Conservation (phyloP, 2,888 invertebrate species). For the Calameuta filiformis region DNA sequence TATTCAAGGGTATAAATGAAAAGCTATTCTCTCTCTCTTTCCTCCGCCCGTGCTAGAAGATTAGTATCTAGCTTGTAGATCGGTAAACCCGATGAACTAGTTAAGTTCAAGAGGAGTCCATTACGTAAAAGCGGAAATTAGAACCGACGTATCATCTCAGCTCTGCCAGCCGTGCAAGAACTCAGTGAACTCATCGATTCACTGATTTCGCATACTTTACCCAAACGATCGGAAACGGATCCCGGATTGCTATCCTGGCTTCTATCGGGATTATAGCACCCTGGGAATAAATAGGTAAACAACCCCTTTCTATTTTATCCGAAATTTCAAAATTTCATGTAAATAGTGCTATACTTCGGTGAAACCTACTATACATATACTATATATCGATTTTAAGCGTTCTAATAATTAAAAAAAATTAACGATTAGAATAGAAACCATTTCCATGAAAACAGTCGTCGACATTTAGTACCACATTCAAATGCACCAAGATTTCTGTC, state of each 20-base stretch:
- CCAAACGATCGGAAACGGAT: not conserved
- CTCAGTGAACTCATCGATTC: not conserved
- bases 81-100: not conserved
- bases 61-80: not conserved
- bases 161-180: not conserved
- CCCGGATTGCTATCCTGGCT: not conserved
- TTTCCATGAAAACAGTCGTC: not conserved
- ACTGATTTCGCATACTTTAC: not conserved
- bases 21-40: not conserved
- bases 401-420: not conserved
- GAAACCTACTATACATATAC: not conserved
- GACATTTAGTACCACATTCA: not conserved
- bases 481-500: not conserved
- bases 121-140: not conserved
- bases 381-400: not conserved
- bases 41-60: conserved; percentile 3
- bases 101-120: not conserved
- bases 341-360: not conserved
- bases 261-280: not conserved
- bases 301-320: not conserved
- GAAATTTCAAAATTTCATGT: not conserved
- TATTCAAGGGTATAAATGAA: not conserved
- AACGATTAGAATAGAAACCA: not conserved
- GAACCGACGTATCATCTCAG: not conserved
- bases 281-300: not conserved